A percentile compares a stretch with the other conserved stretches of the same genome.
Evolutionary conservation across 2,888 invertebrate species (phyloP).

Genomic region (Latheticus oryzae): DNA sequence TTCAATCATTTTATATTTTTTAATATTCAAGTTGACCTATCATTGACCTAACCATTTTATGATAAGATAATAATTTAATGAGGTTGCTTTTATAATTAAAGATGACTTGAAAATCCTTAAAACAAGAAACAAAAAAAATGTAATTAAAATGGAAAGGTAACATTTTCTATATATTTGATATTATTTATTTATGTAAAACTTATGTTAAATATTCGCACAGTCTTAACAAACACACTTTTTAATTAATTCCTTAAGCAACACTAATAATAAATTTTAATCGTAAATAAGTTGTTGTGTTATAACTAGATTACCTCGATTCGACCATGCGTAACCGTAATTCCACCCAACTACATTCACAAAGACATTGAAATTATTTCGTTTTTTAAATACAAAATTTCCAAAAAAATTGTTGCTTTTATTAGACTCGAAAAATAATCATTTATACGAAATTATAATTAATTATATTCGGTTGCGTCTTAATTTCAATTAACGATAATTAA

Average conservation of each 20-base stretch:
- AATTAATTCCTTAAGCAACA: constrained; percentile 38
- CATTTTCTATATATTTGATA: constrained; percentile 18
- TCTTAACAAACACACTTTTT: constrained; percentile 24
- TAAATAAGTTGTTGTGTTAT: constrained; percentile 27
- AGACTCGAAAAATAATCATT: too few species aligned
- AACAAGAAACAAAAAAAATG: not conserved
- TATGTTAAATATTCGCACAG: constrained; percentile 24
- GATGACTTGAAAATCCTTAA: constrained; percentile 1
- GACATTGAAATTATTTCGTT: constrained; percentile 13
- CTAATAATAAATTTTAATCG: constrained; percentile 41
- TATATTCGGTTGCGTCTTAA: too few species aligned
- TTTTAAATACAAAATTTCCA: not conserved
- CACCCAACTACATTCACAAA: constrained; percentile 28
- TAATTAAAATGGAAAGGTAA: constrained; percentile 4
- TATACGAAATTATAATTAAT: too few species aligned
- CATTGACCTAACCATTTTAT: constrained; percentile 11
- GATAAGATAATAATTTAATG: constrained; percentile 8
- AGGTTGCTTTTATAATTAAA: not conserved
- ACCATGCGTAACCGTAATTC: constrained; percentile 41
- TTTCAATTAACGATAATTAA: too few species aligned
- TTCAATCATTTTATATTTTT: too few species aligned
- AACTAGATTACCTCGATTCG: constrained; percentile 47
- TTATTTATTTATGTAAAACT: constrained; percentile 31
- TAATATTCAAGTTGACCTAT: constrained; percentile 1
- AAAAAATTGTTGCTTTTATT: not conserved